phyloP scores from a whole-genome alignment of 2,113 vertebrate genomes.

The Zapornia atra region DNA sequence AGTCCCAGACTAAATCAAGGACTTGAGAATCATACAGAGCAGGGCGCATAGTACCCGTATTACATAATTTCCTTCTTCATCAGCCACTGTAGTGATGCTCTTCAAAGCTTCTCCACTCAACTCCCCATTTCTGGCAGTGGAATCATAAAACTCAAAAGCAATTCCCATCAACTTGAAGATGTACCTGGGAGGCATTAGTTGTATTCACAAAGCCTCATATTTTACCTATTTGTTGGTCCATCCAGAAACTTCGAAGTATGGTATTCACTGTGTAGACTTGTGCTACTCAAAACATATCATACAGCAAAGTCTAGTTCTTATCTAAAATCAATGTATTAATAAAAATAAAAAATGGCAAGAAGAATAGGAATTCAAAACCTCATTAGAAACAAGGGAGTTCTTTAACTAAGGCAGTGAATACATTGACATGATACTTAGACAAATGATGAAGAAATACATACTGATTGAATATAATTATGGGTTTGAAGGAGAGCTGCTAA shows the following conservation, averaged over 20 bases:
- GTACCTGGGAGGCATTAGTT: neutral
- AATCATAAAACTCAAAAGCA: neutral
- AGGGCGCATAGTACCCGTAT: rapidly evolving
- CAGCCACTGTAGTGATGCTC: neutral
- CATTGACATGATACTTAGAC: neutral
- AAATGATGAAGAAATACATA: neutral
- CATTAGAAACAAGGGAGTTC: neutral
- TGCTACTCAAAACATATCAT: neutral
- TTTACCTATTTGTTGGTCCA: neutral
- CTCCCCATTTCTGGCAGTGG: neutral
- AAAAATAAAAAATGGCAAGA: neutral
- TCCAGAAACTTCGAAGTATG: neutral
- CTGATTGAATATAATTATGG: neutral
- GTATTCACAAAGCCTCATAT: neutral
- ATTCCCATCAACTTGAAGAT: neutral
- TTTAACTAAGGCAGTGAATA: neutral
- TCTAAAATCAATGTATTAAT: neutral
- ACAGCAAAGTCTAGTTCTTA: neutral
- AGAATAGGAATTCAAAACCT: neutral
- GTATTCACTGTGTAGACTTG: neutral
- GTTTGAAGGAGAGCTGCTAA: neutral
- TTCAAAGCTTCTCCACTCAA: neutral
- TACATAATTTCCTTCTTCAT: neutral
- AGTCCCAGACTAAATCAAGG: neutral
- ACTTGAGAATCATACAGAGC: neutral